phyloP scores from a whole-genome alignment of 2,888 invertebrate species.

The Catocala sponsa region DNA sequence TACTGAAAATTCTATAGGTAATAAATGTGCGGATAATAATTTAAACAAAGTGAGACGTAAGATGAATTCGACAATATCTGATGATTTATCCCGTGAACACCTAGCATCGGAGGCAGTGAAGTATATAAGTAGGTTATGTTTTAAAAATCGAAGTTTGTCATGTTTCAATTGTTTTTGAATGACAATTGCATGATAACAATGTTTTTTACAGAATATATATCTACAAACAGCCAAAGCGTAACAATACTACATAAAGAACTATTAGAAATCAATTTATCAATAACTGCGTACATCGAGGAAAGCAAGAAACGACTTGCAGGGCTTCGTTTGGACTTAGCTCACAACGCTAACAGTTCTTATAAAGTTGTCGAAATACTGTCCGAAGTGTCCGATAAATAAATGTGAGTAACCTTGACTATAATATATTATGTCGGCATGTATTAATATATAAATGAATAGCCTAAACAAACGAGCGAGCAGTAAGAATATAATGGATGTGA shows the following conservation, averaged over 20 bases:
- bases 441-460: too few species aligned
- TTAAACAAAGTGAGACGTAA: constrained; percentile 63
- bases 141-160: constrained; percentile 71
- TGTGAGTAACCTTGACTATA: constrained; percentile 59
- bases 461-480: too few species aligned
- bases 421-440: too few species aligned
- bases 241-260: constrained; percentile 74
- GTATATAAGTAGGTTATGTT: constrained; percentile 82
- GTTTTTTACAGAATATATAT: constrained; percentile 74
- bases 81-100: constrained; percentile 76
- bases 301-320: constrained; percentile 71
- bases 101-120: constrained; percentile 75
- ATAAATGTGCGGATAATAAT: constrained; percentile 58
- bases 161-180: constrained; percentile 68
- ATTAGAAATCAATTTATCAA: constrained; percentile 80
- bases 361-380: constrained; percentile 76
- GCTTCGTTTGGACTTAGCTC: constrained; percentile 70
- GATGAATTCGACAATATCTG: constrained; percentile 82
- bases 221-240: constrained; percentile 70
- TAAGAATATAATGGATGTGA: too few species aligned
- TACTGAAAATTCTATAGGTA: constrained; percentile 26
- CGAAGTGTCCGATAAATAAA: constrained; percentile 64
- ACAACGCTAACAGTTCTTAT: constrained; percentile 72
- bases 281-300: constrained; percentile 80
- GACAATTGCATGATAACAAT: constrained; percentile 26